phyloP scores from a whole-genome alignment of 2,888 invertebrate species.

The Lepidocyrtoides sp. region DNA sequence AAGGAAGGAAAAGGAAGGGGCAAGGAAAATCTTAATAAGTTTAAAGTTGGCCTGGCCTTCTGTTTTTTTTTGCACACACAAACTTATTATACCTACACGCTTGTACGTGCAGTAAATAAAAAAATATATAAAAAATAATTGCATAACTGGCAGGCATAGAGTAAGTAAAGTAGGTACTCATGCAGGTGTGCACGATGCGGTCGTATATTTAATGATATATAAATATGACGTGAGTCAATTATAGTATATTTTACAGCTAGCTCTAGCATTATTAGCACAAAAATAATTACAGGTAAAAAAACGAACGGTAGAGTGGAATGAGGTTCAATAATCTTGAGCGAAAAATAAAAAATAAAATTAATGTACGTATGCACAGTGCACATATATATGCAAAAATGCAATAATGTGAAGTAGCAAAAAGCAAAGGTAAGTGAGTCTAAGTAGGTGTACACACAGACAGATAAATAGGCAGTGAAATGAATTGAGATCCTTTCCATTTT shows the following conservation, averaged over 20 bases:
- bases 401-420: background rate
- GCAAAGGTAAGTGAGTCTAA: background rate
- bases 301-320: no score
- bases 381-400: no score
- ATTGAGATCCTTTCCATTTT: background rate
- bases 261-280: no score
- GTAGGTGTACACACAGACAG: no score
- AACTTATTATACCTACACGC: background rate
- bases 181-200: no score
- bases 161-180: background rate
- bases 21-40: background rate
- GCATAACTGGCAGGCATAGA: no score
- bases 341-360: no score
- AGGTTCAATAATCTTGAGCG: conserved; percentile 32
- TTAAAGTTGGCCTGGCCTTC: conserved; percentile 8
- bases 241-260: conserved; percentile 42
- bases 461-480: background rate
- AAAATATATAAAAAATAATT: conserved; percentile 17
- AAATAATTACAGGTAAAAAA: background rate
- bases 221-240: conserved; percentile 28
- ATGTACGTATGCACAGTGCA: no score
- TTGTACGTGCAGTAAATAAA: conserved; percentile 22
- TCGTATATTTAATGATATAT: no score
- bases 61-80: no score
- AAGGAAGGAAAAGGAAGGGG: conserved; percentile 7